Evolutionary conservation across 2,888 invertebrate genomes (phyloP).

Genomic region (Periphyllus acericola): DNA sequence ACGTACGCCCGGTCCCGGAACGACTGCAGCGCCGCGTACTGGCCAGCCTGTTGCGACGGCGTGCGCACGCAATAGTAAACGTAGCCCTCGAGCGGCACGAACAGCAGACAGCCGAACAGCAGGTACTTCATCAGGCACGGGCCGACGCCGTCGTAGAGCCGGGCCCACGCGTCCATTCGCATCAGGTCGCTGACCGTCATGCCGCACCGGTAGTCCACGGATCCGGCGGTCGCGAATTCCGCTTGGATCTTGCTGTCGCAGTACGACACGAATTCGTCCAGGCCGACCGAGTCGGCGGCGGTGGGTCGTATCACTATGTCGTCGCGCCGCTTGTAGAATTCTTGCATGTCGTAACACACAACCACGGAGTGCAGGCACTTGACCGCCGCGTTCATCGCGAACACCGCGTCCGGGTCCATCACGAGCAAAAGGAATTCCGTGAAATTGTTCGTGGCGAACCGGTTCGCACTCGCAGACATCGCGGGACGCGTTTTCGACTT

Average conservation of each 20-base stretch:
- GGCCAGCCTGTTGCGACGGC: background rate
- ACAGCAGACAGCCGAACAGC: constrained; percentile 39
- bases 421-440: constrained; percentile 39
- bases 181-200: constrained; percentile 47
- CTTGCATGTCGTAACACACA: constrained; percentile 39
- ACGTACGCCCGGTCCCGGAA: background rate
- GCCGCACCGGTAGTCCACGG: background rate
- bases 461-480: background rate
- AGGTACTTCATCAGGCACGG: constrained; percentile 1
- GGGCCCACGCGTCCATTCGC: constrained; percentile 19
- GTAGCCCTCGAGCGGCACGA: constrained; percentile 16
- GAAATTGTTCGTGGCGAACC: background rate
- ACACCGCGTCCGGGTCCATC: background rate
- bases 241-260: constrained; percentile 28
- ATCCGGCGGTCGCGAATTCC: background rate
- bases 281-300: background rate
- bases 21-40: constrained; percentile 14
- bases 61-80: constrained; percentile 41
- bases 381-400: background rate
- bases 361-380: background rate
- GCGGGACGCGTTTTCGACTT: background rate
- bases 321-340: constrained; percentile 4
- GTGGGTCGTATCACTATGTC: accelerated
- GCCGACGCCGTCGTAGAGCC: constrained; percentile 17
- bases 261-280: constrained; percentile 28